Evolutionary conservation across 2,888 invertebrate species (phyloP).

Genomic region (Congeria kusceri): DNA sequence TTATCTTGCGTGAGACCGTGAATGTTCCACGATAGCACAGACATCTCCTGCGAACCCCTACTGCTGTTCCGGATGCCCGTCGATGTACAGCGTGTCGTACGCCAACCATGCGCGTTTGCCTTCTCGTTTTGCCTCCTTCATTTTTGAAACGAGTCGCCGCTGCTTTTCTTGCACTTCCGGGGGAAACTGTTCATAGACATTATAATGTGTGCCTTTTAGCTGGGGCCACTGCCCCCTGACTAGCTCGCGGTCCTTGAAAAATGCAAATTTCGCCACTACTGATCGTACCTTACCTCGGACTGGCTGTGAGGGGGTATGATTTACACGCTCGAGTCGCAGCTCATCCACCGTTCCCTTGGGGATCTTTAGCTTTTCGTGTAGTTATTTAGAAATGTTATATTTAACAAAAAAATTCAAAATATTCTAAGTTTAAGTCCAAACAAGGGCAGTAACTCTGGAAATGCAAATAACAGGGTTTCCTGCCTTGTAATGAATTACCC

Average conservation of each 20-base stretch:
- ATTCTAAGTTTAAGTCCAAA: too few species aligned
- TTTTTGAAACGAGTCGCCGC: background rate
- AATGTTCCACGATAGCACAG: background rate
- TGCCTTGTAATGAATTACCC: too few species aligned
- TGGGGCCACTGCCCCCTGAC: background rate
- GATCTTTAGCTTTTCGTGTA: background rate
- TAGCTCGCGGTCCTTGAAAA: slow-evolving; percentile 9
- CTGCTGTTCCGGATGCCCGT: background rate
- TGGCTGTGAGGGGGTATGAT: background rate
- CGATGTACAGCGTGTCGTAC: too few species aligned
- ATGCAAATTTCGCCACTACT: background rate
- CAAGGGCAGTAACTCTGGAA: too few species aligned
- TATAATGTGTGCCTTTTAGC: background rate
- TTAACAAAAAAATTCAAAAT: too few species aligned
- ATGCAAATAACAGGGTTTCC: too few species aligned
- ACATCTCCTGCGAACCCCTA: background rate
- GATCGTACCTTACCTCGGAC: background rate
- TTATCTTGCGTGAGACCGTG: background rate
- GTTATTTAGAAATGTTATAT: too few species aligned
- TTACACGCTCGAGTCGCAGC: slow-evolving; percentile 2
- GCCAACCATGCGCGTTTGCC: background rate
- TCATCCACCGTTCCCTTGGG: background rate
- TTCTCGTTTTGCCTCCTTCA: background rate
- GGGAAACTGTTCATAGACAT: background rate
- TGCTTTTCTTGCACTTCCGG: background rate